These are phyloP conservation scores for Argyrosomus japonicus DNA, from an alignment of 2,113 vertebrate genomes.

Conservation along the genomic window DNA sequence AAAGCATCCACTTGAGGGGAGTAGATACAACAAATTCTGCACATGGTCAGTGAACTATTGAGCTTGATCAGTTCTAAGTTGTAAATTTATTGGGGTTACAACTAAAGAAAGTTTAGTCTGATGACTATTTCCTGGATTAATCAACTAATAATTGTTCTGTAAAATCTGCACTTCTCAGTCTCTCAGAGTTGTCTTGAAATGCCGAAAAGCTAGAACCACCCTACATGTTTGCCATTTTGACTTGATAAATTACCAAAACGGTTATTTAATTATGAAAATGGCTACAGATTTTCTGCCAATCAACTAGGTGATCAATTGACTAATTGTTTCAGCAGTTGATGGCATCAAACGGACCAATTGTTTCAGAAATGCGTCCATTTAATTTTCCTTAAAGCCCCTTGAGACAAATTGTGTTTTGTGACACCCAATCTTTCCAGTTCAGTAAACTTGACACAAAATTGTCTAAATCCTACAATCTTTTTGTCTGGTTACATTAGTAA, in stretches of 20 bases:
- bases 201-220: background rate
- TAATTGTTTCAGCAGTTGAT: background rate
- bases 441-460: background rate
- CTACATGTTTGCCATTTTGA: background rate
- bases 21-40: background rate
- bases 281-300: background rate
- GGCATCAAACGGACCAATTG: too few species aligned
- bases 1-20: slow-evolving; percentile 26
- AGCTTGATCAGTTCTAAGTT: background rate
- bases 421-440: background rate
- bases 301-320: background rate
- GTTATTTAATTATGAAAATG: background rate
- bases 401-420: too few species aligned
- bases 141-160: background rate
- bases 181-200: background rate
- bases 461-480: background rate
- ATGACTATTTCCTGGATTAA: background rate
- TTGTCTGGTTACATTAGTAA: background rate
- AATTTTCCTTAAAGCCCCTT: too few species aligned
- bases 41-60: background rate
- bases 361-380: too few species aligned
- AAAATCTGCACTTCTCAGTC: background rate
- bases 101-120: background rate
- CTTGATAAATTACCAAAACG: background rate
- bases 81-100: background rate